Conservation (phyloP, 2,888 invertebrate species). For the Mythimna loreyi region DNA sequence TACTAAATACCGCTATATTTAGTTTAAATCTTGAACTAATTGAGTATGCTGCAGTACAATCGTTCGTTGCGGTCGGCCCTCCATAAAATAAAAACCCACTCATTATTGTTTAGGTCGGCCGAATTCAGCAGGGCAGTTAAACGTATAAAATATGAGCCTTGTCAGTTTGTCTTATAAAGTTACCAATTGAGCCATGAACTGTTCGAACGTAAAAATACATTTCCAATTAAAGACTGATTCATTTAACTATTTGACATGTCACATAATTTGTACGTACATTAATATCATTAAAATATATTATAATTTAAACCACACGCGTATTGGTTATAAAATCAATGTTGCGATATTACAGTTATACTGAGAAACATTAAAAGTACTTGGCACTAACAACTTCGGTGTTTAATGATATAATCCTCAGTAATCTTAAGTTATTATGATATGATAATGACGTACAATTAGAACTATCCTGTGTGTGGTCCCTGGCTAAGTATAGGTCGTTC, state of each 20-base stretch:
- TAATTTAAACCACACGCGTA: constrained; percentile 43
- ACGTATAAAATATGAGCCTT: constrained; percentile 79
- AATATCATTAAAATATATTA: constrained; percentile 38
- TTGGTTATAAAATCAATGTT: constrained; percentile 33
- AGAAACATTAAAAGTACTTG: constrained; percentile 2
- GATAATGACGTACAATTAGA: constrained; percentile 4
- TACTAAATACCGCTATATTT: constrained; percentile 39
- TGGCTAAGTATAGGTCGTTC: background rate
- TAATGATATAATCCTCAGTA: constrained; percentile 9
- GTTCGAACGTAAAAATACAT: constrained; percentile 53
- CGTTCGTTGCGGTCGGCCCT: constrained; percentile 75
- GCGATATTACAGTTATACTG: constrained; percentile 8
- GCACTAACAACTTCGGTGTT: background rate
- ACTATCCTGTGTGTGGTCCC: constrained; percentile 27
- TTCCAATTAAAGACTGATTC: constrained; percentile 54
- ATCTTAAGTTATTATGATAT: constrained; percentile 13
- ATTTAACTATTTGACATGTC: constrained; percentile 40
- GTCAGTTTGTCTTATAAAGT: constrained; percentile 71
- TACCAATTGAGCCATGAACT: constrained; percentile 53
- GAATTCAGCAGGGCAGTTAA: constrained; percentile 76
- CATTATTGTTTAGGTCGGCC: constrained; percentile 71
- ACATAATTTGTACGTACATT: constrained; percentile 37
- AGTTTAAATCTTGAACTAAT: constrained; percentile 68
- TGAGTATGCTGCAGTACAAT: constrained; percentile 70
- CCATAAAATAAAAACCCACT: constrained; percentile 80